Evolutionary conservation across 2,113 vertebrate species (phyloP), one percentile per base, ranked within the genome.

Genomic region (Datnioides undecimradiatus): DNA sequence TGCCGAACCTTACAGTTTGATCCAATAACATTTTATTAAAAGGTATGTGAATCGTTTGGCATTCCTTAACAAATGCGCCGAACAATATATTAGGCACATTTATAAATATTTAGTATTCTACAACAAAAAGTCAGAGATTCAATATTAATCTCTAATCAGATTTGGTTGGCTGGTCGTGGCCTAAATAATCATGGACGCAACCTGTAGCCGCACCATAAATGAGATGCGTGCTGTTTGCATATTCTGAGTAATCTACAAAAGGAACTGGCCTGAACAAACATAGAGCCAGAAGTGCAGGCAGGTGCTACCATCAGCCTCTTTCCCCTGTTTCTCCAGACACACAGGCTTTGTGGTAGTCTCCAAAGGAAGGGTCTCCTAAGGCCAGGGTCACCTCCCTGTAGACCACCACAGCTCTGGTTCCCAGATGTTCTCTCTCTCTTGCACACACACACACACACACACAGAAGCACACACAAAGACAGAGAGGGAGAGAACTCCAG

Each of bases 241-340:
- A 60, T 90, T 83, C 79, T 92, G 91, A 87, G 93, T 80, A 88
- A 94, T 90, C 88, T 94, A 88, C 62, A 88, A 87, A 90, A 93
- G 90, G 86, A 92, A 90, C 85, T 21, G 90, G 94, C 87, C 90
- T 95, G 95, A 96, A 94, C 91, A 96, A 97, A 97, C 94, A 96
- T 87, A 91, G 87, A 65, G 60, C 87, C 77, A 83, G 76, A 92
- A 82, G 91, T 87, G 87, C 79, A 92, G 93, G 93, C 96, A 97
- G 96, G 96, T 96, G 97, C 78, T 73, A 14, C 73, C 83, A 83
- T 83, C 85, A 60, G 48, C 40, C 36, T 70, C 59, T 59, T 82
- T 60, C 52, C 34, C 34, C 46, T 64, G 43, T 73, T 59, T 36
- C 93, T 94, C 92, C 78, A 85, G 64, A 93, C 92, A 95, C 93